Evolutionary conservation across 1,140 invertebrate species (phyloP), one percentile per base, ranked within the genome.

Genomic region (Helicoverpa zea): DNA sequence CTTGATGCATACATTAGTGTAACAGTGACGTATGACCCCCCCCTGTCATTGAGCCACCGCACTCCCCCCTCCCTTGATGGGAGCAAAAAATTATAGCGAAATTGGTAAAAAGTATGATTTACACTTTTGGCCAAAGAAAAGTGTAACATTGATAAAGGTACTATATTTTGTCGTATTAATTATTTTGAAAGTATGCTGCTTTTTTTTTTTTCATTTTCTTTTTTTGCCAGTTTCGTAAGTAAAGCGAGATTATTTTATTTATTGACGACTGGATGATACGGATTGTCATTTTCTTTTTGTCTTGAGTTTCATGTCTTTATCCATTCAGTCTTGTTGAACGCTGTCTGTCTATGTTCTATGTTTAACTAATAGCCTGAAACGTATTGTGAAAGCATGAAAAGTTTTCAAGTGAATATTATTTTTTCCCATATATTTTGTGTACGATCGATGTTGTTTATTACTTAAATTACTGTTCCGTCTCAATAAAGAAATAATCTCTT

Each of bases 211-310:
- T n/a, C n/a, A 18, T 23, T 13, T 29, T 16, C 0, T 51, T 78
- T 35, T 75, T 84, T 84, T 86, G 87, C 87, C 90, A 89, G 74
- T 86, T 92, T 89, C 81, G 74, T 88, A 70, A 35, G 73, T 78
- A 52, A 83, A 75, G 87, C 88, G 93, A 94, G 93, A 94, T 94
- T 94, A 94, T 94, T 93, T 94, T 93, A 90, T 93, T 89, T 90
- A 87, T 89, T 86, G 83, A 82, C 81, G 75, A 83, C 70, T 81
- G 81, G 75, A 85, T 70, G 49, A 54, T 54, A 43, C 61, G 47
- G 52, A 54, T 49, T 68, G 56, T 76, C 61, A 70, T 81, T 49
- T 78, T 13, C 49, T 63, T 59, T 30, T 77, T 77, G 54, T 73
- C 66, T 82, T 52, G 35, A 49, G 14, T 81, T 72, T 49, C 59